Evolutionary conservation across 1,140 invertebrate genomes (phyloP), one percentile per base, ranked within the genome.

Genomic region (Cylas formicarius): DNA sequence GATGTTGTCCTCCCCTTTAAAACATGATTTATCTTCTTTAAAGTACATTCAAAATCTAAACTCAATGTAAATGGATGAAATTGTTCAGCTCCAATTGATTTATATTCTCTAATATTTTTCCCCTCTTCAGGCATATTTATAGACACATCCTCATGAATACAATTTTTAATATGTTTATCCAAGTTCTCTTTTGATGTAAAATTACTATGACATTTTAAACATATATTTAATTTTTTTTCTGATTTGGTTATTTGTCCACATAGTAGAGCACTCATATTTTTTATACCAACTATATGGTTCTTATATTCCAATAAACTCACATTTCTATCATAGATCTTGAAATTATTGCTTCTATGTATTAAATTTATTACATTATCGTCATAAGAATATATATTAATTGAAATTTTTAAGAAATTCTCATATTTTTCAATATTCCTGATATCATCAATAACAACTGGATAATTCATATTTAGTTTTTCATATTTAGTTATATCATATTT

Each of bases 241-340:
- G 20, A 24, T 19, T 39, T 36, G 17, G 21, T 10, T 17, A 37
- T 44, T 45, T 37, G 21, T 14, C 34, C 43, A 3, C 5, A 27
- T 13, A 22, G 38, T 27, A 45, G 22, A 1, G 10, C 43, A 45
- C 21, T 38, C 27, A 37, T 20, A 38, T 38, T 45, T 18, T 38
- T 45, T 40, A 38, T 38, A 16, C 34, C 43, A 11, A 39, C 43
- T 14, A 21, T 18, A 38, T 45, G 43, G 18, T 28, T 18, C 19
- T 45, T 22, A 38, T 45, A 40, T 45, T 27, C 17, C 31, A 45
- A 34, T 28, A 45, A 21, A 38, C 39, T 39, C 19, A 45, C 35
- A 38, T 34, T 17, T 45, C 39, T 45, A 18, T 20, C 24, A 21
- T 18, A n/a, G n/a, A n/a, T 28, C 39, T 29, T 20, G 26, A 40